phyloP scores from a whole-genome alignment of 1,140 invertebrate species.

The Magallana angulata region DNA sequence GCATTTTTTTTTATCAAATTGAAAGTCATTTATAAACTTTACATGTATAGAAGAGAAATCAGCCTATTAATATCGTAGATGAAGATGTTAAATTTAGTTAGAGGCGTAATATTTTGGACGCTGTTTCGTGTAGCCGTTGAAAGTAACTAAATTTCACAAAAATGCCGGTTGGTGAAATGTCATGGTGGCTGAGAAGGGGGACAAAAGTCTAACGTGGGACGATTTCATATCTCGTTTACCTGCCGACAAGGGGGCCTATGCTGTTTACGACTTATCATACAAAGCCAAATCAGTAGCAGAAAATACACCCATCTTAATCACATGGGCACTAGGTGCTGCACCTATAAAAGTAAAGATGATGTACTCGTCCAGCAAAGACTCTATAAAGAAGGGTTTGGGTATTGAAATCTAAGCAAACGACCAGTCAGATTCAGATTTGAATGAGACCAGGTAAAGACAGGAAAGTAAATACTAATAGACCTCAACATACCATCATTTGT shows the following conservation, averaged over 20 bases:
- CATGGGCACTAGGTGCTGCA: neutral
- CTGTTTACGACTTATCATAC: neutral
- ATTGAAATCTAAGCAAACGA: conserved; percentile 3
- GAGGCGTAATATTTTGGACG: neutral
- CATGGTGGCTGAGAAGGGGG: neutral
- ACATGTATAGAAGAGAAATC: no score
- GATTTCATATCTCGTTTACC: neutral
- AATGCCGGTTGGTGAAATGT: conserved; percentile 17
- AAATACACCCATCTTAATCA: neutral
- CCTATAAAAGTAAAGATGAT: neutral
- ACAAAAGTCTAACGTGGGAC: neutral
- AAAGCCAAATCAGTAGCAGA: neutral
- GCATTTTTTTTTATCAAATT: no score
- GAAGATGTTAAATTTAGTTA: neutral
- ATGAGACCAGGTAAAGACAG: neutral
- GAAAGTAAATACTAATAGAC: conserved; percentile 2
- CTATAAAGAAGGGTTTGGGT: neutral
- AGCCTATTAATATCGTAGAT: no score
- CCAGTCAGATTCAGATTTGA: neutral
- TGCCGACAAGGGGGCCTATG: neutral
- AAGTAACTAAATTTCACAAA: neutral
- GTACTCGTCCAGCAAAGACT: neutral
- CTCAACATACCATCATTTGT: neutral
- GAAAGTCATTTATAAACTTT: no score
- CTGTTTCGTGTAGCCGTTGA: neutral